A percentile compares a stretch with the other conserved stretches of the same genome.
These are phyloP conservation scores for Periophthalmodon schlosseri DNA, from an alignment of 2,113 vertebrate species.

Conservation along the genomic window DNA sequence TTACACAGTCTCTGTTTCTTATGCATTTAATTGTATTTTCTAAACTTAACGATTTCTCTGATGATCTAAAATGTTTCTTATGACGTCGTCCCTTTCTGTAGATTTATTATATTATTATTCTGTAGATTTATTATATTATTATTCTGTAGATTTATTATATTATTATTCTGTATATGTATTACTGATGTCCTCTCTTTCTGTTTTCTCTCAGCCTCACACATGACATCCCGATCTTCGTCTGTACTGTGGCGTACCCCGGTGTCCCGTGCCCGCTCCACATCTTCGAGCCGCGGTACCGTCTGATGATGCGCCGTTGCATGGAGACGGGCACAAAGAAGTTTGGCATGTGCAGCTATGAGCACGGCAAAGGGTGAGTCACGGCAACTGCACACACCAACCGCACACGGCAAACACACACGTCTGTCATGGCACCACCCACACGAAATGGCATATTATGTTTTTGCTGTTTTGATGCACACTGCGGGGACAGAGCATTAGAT, in stretches of 20 bases:
- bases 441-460: background rate
- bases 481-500: background rate
- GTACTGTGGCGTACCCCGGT: constrained; percentile 87
- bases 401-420: too few relatives aligned
- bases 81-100: too few relatives aligned
- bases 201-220: constrained; percentile 78
- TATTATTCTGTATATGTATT: too few relatives aligned
- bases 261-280: constrained; percentile 86
- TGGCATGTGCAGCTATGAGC: constrained; percentile 90
- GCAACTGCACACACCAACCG: background rate
- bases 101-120: too few relatives aligned
- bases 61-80: too few relatives aligned
- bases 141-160: too few relatives aligned
- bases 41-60: too few relatives aligned
- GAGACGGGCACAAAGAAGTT: constrained; percentile 89
- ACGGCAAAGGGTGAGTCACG: constrained; percentile 81
- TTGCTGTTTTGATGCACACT: background rate
- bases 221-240: constrained; percentile 89
- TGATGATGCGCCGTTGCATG: constrained; percentile 92
- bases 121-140: too few relatives aligned
- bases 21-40: too few relatives aligned
- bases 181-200: background rate
- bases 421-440: background rate
- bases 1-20: too few relatives aligned
- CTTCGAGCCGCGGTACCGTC: constrained; percentile 89